phyloP scores from a whole-genome alignment of 2,113 vertebrate species.

The Solea senegalensis region DNA sequence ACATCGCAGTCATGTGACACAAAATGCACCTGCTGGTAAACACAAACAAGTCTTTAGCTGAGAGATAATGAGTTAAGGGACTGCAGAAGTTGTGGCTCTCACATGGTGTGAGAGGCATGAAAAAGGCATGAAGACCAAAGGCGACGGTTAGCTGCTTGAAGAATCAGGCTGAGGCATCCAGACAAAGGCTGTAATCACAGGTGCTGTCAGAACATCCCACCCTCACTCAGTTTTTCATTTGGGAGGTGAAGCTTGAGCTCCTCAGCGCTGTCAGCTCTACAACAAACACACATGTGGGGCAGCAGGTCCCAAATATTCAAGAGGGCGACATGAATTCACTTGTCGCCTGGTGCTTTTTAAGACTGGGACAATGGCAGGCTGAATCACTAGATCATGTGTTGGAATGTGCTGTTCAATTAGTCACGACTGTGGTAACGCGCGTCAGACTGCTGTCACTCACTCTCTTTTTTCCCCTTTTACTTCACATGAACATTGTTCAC shows the following conservation, averaged over 20 bases:
- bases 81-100: slow-evolving; percentile 10
- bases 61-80: slow-evolving; percentile 26
- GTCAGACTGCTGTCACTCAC: slow-evolving; percentile 47
- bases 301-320: slow-evolving; percentile 66
- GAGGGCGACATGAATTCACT: slow-evolving; percentile 51
- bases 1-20: slow-evolving; percentile 43
- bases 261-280: slow-evolving; percentile 58
- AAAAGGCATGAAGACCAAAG: slow-evolving; percentile 46
- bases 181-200: slow-evolving; percentile 58
- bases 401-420: slow-evolving; percentile 30
- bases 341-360: slow-evolving; percentile 32
- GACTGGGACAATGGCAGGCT: slow-evolving; percentile 49
- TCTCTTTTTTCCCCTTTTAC: slow-evolving; percentile 4
- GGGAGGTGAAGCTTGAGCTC: slow-evolving; percentile 49
- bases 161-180: slow-evolving; percentile 20
- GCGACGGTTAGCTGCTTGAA: slow-evolving; percentile 35
- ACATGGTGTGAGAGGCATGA: neutral
- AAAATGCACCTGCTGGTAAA: slow-evolving; percentile 67
- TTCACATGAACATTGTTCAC: slow-evolving; percentile 21
- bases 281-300: slow-evolving; percentile 66
- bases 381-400: slow-evolving; percentile 62
- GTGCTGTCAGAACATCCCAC: slow-evolving; percentile 61
- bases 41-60: slow-evolving; percentile 45
- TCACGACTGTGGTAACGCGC: slow-evolving; percentile 35
- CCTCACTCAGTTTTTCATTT: slow-evolving; percentile 19